Evolutionary conservation across 2,888 invertebrate genomes (phyloP), one percentile per base, ranked within the genome.

Genomic region (Cryptus armator): DNA sequence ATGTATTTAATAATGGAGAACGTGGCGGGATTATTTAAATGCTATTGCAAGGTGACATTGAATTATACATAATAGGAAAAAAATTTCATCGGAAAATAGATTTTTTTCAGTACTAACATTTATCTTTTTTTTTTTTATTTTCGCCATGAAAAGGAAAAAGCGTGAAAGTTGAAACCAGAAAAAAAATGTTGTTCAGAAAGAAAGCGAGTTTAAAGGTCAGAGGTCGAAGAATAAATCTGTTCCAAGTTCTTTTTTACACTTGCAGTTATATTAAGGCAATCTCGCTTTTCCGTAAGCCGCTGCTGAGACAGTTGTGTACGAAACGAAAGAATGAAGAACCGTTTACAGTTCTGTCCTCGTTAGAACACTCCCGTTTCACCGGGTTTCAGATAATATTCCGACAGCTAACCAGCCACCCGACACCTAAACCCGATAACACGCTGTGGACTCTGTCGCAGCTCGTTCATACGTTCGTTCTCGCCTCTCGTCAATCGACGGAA

Each of bases 351-450:
- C 79, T 67, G 76, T 85, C 71, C 82, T 85, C 79, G 85, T 85
- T 82, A 85, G 76, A 68, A 59, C 71, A 72, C 75, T 79, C 75
- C 70, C 74, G 70, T 85, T 82, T 79, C 32, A 6, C 64, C 70
- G 68, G 67, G 75, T 44, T 82, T 53, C 71, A 80, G 85, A 85
- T 85, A 85, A 82, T 85, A 85, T 85, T 79, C 85, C 70, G 85
- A 85, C 85, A 79, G 71, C 71, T 85, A 82, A 82, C 85, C 82
- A 83, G 82, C 79, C 71, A 85, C 67, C 79, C 82, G 82, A 85
- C 85, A 85, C 85, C 85, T 82, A 79, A 79, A 72, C 75, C 79
- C 70, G 82, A 85, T 82, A 85, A 83, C 85, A 66, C 51, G 75
- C 70, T 64, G 56, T 32, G 71, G 14, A 44, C 51, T 64, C 48